Base-by-base conservation (phyloP, 2,888 invertebrate genomes). In the Amphimallon solstitiale region DNA sequence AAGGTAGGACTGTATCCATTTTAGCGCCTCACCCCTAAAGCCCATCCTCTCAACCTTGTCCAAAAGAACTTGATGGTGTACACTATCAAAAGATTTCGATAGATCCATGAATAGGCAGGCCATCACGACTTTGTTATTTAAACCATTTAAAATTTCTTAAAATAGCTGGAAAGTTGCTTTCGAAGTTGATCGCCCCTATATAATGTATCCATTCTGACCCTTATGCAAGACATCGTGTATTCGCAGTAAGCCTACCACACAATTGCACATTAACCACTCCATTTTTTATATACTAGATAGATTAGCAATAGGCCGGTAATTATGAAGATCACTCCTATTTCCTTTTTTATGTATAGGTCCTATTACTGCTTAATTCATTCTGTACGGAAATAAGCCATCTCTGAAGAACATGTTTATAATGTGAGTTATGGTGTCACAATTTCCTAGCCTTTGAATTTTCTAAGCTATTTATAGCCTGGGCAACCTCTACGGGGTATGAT, bases 21-120 rank as follows among this genome's bases (percentile, higher is more conserved):
- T n/a, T n/a, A 48, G 12, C 2, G 21, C 21, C 5, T 17, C 45
- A 23, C n/a, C 23, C 23, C 48, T 7, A 23, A 48, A 48, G 10
- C 23, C 48, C 48, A 23, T 19, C 12, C 12, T 23, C 4, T 48
- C 48, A 10, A 23, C n/a, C 21, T 23, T 21, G 10, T 21, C 2
- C 12, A 21, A 21, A n/a, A 48, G 21, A 17, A n/a, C 23, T 7
- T 23, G 21, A 48, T 48, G 7, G 21, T 48, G 48, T 7, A 48
- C 21, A 48, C 48, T 23, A n/a, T 48, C 48, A 48, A 23, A 48
- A n/a, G 46, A 17, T 17, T 23, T 23, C 2, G 21, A 48, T n/a
- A 48, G 21, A 48, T 48, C 21, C 12, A 48, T 48, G 21, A 48
- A 23, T 7, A n/a, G n/a, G 10, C 48, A 23, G 2, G 23, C n/a